These are phyloP conservation scores for Geodia barretti DNA, from an alignment of 37 sponge, comb jelly and placozoan genomes.

Conservation along the genomic window DNA sequence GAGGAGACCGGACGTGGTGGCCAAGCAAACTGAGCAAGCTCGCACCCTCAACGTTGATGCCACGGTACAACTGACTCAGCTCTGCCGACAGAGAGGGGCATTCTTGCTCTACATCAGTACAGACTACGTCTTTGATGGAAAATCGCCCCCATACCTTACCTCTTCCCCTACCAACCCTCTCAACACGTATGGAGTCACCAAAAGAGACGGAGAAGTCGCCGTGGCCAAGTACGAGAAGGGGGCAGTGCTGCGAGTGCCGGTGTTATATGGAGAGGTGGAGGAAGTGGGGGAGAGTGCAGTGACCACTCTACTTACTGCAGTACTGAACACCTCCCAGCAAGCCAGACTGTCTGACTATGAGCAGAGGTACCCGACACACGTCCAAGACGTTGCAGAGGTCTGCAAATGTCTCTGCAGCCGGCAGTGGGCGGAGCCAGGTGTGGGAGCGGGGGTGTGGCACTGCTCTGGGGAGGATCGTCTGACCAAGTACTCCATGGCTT, in stretches of 20 bases:
- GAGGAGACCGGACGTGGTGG: constrained; percentile 86
- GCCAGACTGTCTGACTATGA: constrained; percentile 74
- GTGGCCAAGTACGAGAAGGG: constrained; percentile 17
- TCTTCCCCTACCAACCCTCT: constrained; percentile 65
- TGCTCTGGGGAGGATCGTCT: constrained; percentile 67
- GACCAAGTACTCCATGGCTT: constrained; percentile 85
- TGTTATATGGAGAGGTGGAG: constrained; percentile 83
- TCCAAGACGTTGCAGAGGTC: constrained; percentile 74
- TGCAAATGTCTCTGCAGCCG: constrained; percentile 25
- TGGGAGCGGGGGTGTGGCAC: constrained; percentile 59
- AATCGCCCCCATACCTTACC: constrained; percentile 71
- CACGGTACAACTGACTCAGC: constrained; percentile 48
- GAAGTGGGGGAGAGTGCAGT: constrained; percentile 79
- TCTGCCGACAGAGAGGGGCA: constrained; percentile 11
- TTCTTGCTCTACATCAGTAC: constrained; percentile 82
- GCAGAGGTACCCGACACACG: constrained; percentile 81
- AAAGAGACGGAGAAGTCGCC: constrained; percentile 66
- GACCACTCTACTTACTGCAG: constrained; percentile 62
- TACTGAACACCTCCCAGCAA: constrained; percentile 34
- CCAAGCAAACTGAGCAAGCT: constrained; percentile 45
- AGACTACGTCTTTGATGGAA: constrained; percentile 90
- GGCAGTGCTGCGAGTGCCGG: constrained; percentile 75
- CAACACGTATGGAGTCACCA: constrained; percentile 76
- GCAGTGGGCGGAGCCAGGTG: constrained; percentile 26
- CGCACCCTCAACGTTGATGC: constrained; percentile 66